These are phyloP conservation scores for Apeira syringaria DNA, from an alignment of 2,888 invertebrate genomes.

Conservation along the genomic window DNA sequence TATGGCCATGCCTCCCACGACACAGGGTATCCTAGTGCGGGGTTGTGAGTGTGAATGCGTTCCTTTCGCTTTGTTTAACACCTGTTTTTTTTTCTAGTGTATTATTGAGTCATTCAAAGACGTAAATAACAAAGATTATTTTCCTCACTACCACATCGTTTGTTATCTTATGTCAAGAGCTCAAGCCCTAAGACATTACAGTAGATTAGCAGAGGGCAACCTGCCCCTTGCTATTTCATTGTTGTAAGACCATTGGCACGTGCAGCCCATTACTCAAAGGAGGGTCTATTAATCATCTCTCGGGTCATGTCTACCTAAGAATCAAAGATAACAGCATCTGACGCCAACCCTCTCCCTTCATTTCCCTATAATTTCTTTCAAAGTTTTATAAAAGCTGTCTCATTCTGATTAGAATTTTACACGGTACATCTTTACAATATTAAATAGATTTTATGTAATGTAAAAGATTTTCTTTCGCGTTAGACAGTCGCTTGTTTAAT, in stretches of 20 bases:
- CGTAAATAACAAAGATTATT: too few relatives aligned
- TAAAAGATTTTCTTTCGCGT: too few relatives aligned
- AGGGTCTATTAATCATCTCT: conserved; percentile 36
- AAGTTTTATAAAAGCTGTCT: background rate
- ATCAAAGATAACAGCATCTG: conserved; percentile 20
- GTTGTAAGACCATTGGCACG: conserved; percentile 38
- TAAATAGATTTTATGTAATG: too few relatives aligned
- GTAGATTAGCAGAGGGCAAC: conserved; percentile 15
- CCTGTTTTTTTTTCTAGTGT: too few relatives aligned
- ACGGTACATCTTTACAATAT: too few relatives aligned
- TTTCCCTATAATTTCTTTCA: background rate
- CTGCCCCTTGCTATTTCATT: conserved; percentile 17
- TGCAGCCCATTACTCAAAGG: conserved; percentile 35
- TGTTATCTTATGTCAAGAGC: conserved; percentile 3
- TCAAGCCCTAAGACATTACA: conserved; percentile 17
- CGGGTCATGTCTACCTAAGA: conserved; percentile 24
- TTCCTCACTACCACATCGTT: too few relatives aligned
- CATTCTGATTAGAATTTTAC: background rate
- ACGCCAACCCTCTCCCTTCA: conserved; percentile 12
- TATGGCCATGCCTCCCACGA: too few relatives aligned
- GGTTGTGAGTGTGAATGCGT: too few relatives aligned
- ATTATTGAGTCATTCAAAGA: too few relatives aligned
- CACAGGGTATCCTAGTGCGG: too few relatives aligned
- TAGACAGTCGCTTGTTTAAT: too few relatives aligned
- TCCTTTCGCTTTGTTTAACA: too few relatives aligned